These are phyloP conservation scores for Dasypus novemcinctus DNA, from an alignment of 2,113 vertebrate genomes.

Conservation along the genomic window DNA sequence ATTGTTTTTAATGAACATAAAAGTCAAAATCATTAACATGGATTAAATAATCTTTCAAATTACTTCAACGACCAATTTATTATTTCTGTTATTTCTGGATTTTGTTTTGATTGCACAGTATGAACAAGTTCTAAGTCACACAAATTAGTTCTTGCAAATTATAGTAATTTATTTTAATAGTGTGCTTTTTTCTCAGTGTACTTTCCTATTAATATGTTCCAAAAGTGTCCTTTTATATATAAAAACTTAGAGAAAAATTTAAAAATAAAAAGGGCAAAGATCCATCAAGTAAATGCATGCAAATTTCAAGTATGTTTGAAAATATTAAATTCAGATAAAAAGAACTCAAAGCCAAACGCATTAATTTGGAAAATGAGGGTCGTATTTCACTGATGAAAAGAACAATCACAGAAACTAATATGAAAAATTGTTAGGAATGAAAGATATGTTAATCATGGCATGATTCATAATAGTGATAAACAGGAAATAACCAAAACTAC, in stretches of 20 bases:
- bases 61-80: background rate
- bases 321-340: slow-evolving; percentile 32
- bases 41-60: background rate
- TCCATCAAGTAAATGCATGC: background rate
- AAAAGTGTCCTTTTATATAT: background rate
- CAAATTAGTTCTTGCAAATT: background rate
- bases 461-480: slow-evolving; percentile 1
- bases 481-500: slow-evolving; percentile 3
- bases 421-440: background rate
- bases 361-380: background rate
- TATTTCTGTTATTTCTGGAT: background rate
- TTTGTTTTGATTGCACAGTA: background rate
- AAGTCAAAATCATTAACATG: background rate
- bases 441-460: background rate
- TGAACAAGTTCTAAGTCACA: background rate
- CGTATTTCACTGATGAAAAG: slow-evolving; percentile 13
- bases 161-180: background rate
- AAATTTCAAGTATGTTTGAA: slow-evolving; percentile 18
- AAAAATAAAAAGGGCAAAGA: slow-evolving; percentile 23
- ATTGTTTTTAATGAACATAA: background rate
- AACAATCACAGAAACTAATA: background rate
- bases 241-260: background rate
- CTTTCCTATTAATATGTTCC: background rate
- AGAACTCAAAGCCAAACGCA: background rate
- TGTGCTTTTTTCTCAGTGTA: background rate